Conservation (phyloP, 2,113 vertebrate species). For the western clawed frog (Xenopus tropicalis) region DNA sequence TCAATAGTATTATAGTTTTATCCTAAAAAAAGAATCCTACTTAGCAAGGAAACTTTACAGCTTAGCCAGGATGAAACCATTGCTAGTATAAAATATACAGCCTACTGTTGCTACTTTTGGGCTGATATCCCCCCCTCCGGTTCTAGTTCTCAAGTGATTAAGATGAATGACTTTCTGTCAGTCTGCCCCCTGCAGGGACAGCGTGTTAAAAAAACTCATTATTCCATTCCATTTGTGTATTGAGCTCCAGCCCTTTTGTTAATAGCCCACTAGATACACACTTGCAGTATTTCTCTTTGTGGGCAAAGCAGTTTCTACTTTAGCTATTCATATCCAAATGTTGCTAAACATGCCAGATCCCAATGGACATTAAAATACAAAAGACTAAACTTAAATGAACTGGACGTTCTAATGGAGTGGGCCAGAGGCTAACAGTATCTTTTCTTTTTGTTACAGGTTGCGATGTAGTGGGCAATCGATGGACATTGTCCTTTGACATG, state of each 20-base stretch:
- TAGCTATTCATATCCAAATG: constrained; percentile 1
- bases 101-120: neutral
- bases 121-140: neutral
- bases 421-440: neutral
- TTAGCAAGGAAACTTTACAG: too few species aligned
- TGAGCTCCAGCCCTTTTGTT: constrained; percentile 66
- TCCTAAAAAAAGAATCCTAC: too few species aligned
- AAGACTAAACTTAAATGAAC: neutral
- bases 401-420: neutral
- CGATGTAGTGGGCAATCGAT: constrained; percentile 65
- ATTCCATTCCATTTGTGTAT: constrained; percentile 66
- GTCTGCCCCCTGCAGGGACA: constrained; percentile 57
- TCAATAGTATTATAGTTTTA: too few species aligned
- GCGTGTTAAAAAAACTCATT: constrained; percentile 68
- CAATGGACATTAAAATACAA: neutral
- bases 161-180: constrained; percentile 53
- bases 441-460: constrained; percentile 61
- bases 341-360: neutral
- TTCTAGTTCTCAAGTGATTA: neutral
- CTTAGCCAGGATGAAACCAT: too few species aligned
- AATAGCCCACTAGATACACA: constrained; percentile 69
- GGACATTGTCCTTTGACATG: constrained; percentile 80
- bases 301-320: constrained; percentile 40
- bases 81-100: too few species aligned
- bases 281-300: constrained; percentile 62